Evolutionary conservation across 35 echinoderm and acorn worm genomes (phyloP), one percentile per base, ranked within the genome.

Genomic region (Ophiothrix spiculata): DNA sequence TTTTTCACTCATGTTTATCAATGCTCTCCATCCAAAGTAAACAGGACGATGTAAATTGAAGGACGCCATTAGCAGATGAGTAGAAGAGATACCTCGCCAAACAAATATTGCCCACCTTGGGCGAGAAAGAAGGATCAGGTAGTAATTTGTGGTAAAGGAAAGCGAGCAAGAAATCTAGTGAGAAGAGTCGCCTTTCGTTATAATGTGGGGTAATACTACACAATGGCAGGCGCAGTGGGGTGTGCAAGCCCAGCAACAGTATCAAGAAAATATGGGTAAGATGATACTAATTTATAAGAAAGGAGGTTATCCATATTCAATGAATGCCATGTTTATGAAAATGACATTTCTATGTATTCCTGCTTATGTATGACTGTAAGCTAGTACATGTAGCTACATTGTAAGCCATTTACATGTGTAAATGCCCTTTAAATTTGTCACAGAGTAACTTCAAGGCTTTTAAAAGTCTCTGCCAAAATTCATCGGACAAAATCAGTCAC

Each of bases 191-290:
- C n/a, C 77, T 36, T 42, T 54, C 32, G 81, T 69, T 15, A 69
- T 69, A 69, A 69, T 69, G 60, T 69, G 60, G 60, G 60, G 60
- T 69, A 69, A 69, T 69, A 49, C 6, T 49, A 28, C 60, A 25
- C 60, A 69, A 28, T 69, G 60, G 29, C 90, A 87, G 49, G 84
- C 64, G 4, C 93, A 95, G 75, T 95, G 93, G 93, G 93, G 93
- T 69, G 83, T 87, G 39, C 89, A 95, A 79, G 93, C 93, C 89
- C 93, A 95, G 90, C 93, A 85, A 56, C 93, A 95, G 60, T 95
- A 95, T 84, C 85, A 91, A 81, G 93, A 85, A 1, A 95, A 88
- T 84, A 76, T 82, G 42, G 93, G 93, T 95, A 56, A 91, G 93
- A 49, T 38, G 77, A 35, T 34, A 73, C 28, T 89, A 69, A 19